Base-by-base conservation (phyloP, 2,797 vertebrate genomes). In the Clarias platycephalus region DNA sequence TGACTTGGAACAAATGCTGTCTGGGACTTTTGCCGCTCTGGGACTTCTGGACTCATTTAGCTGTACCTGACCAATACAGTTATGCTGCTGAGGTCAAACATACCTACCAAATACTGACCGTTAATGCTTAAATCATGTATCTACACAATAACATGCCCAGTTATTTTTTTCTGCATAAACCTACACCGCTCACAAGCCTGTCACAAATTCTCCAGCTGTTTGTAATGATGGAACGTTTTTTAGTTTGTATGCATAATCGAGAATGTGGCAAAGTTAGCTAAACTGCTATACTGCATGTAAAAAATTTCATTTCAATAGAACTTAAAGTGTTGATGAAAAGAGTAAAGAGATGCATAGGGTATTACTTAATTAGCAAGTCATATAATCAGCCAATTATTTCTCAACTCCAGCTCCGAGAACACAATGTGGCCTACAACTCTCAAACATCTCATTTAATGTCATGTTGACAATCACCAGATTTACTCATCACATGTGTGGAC, bases 1-100 rank as follows among this genome's bases (percentile, higher is more conserved):
- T 26, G 63, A 83, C 22, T 66, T 67, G 18, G 49, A 76, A 76
- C 63, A 57, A 76, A 83, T 66, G 28, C 34, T 40, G n/a, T 57
- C 12, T 53, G 60, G 44, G 82, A 84, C 49, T 71, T 57, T 76
- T 58, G 53, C 57, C 1, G 18, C 13, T 58, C 53, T 76, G 75
- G 77, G 77, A 15, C 20, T 63, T 44, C 1, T 49, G 60, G 26
- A 64, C n/a, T 44, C 37, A 64, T 64, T 49, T 63, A 79, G 31
- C 20, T n/a, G 76, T n/a, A 78, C 31, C 76, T 78, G 60, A 77
- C 28, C 31, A 6, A 24, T 77, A 37, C 31, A 8, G 20, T 15
- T 5, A 63, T 64, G 15, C 9, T 49, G n/a, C 6, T 1, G 24
- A 80, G 60, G 60, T 66, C 62, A 44, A 63, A 12, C 62, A 24